Conservation (phyloP, 2,888 invertebrate genomes). For the Hirtodrosophila alboralis region DNA sequence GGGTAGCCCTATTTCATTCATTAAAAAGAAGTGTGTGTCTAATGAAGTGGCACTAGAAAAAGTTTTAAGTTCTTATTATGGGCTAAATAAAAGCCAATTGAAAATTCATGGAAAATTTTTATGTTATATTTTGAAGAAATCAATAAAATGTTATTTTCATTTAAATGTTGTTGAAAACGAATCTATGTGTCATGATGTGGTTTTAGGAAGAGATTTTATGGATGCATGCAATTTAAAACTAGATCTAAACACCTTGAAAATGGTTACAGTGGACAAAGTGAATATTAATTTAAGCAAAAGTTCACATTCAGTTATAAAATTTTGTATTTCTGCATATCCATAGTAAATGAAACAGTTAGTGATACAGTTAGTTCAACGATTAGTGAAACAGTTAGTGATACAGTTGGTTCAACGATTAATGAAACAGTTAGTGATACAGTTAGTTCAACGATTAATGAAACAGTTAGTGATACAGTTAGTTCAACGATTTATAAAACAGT, state of each 20-base stretch:
- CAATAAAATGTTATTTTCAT: background rate
- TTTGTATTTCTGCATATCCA: too few relatives aligned
- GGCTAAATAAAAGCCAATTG: background rate
- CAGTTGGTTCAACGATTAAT: too few relatives aligned
- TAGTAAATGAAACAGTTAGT: too few relatives aligned
- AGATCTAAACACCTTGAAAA: background rate
- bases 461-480: too few relatives aligned
- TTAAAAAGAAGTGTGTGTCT: too few relatives aligned
- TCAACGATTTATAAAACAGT: too few relatives aligned
- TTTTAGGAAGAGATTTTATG: slow-evolving; percentile 12
- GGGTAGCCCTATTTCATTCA: slow-evolving; percentile 6
- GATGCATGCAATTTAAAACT: background rate
- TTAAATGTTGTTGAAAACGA: background rate
- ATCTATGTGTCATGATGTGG: background rate
- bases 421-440: too few relatives aligned
- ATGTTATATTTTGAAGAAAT: background rate
- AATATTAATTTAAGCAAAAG: too few relatives aligned
- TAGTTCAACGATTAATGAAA: too few relatives aligned
- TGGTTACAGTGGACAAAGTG: background rate
- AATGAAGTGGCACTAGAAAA: background rate
- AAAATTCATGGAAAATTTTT: background rate
- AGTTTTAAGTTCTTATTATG: background rate
- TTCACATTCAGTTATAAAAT: too few relatives aligned
- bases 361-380: too few relatives aligned
- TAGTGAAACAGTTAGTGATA: too few relatives aligned